phyloP scores from a whole-genome alignment of 2,888 invertebrate genomes.

The Oligia latruncula region DNA sequence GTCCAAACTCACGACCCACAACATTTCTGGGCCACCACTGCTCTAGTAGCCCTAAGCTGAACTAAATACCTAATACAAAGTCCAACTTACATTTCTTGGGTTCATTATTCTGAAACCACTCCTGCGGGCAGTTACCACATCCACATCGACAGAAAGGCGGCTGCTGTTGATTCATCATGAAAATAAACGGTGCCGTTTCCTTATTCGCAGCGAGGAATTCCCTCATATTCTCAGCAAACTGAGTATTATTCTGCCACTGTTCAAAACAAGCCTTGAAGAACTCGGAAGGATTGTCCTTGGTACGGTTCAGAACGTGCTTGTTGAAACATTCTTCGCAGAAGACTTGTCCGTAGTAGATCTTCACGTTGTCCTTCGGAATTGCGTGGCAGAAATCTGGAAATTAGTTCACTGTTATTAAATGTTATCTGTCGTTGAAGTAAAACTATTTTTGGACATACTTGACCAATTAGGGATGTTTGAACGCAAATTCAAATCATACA shows the following conservation, averaged over 20 bases:
- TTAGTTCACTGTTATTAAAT: slow-evolving; percentile 23
- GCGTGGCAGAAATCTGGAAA: slow-evolving; percentile 81
- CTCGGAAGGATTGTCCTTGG: slow-evolving; percentile 81
- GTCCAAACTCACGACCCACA: not conserved
- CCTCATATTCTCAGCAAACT: slow-evolving; percentile 81
- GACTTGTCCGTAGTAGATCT: slow-evolving; percentile 87
- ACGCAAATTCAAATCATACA: not conserved
- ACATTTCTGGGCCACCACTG: too few species aligned
- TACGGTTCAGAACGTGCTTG: slow-evolving; percentile 78
- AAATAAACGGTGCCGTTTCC: slow-evolving; percentile 78
- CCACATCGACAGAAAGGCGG: slow-evolving; percentile 76
- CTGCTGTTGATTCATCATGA: slow-evolving; percentile 81
- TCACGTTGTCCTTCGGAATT: slow-evolving; percentile 78
- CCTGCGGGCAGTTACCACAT: slow-evolving; percentile 71
- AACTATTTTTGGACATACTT: not conserved
- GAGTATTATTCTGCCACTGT: slow-evolving; percentile 83
- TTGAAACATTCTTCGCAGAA: slow-evolving; percentile 87
- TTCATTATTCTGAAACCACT: slow-evolving; percentile 79
- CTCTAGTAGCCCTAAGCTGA: not conserved
- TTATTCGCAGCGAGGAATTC: slow-evolving; percentile 80
- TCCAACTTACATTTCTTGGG: slow-evolving; percentile 80
- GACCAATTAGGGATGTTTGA: not conserved
- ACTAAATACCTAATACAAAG: not conserved
- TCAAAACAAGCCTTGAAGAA: slow-evolving; percentile 85
- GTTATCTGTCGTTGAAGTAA: slow-evolving; percentile 8